Evolutionary conservation across 2,797 vertebrate genomes (phyloP), one percentile per base, ranked within the genome.

Genomic region (Macroramphosus scolopax): DNA sequence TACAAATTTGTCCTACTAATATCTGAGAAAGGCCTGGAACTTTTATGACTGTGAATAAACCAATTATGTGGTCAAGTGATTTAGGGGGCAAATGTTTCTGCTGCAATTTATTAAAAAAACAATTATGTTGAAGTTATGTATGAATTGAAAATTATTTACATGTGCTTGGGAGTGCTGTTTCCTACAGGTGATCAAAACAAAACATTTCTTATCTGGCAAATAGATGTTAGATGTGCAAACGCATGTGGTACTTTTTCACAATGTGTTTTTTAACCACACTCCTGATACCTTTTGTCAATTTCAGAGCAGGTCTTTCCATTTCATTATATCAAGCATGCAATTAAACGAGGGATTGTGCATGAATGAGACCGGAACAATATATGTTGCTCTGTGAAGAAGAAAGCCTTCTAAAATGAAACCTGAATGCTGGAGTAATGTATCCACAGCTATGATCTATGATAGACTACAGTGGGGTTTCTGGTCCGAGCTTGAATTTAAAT

Each of bases 401-500:
- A 78, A 78, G 34, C 49, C 41, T 45, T 51, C 20, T n/a, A 37
- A 58, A 64, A 70, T 63, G n/a, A 72, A 68, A 62, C 11, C 11
- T 1, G 35, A 61, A 61, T 42, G 42, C 34, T 0, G 1, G 56
- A 74, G 65, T 66, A 72, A 74, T 68, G 48, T 11, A 74, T 62
- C 56, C 63, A 46, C 48, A 69, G 44, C 58, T 68, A 68, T 80
- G 74, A 77, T 80, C 61, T 55, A 59, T 68, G 57, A 74, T 67
- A 16, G 43, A 76, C 39, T 54, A 74, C 52, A 29, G 48, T 20
- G 35, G 50, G 54, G 44, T 68, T 75, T 85, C 68, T 57, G 67
- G 56, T 48, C 30, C 52, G 58, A 58, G 64, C 61, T 51, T 60
- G 60, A 74, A 81, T 83, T 81, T 75, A 81, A 80, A 86, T 72